These are phyloP conservation scores for Ictalurus furcatus DNA, from an alignment of 2,113 vertebrate genomes.

Conservation along the genomic window DNA sequence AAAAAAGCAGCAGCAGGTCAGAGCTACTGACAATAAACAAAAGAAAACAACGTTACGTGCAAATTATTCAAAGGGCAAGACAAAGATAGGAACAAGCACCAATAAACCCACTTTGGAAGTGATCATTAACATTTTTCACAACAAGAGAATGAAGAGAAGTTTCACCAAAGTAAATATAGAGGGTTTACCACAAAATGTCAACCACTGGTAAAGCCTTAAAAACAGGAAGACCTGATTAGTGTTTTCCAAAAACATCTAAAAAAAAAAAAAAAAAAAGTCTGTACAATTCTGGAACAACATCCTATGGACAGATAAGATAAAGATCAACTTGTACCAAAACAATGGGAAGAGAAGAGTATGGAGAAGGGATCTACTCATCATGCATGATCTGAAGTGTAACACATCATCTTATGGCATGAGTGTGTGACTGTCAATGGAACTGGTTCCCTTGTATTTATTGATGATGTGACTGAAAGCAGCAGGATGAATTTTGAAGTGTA, in stretches of 20 bases:
- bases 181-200: too few species aligned
- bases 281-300: too few species aligned
- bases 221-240: too few species aligned
- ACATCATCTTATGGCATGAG: not conserved
- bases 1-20: not conserved
- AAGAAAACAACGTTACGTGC: conserved; percentile 2
- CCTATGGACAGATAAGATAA: too few species aligned
- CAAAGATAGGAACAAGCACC: not conserved
- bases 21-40: conserved; percentile 10
- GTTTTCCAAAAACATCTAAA: too few species aligned
- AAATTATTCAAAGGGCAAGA: not conserved
- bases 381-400: not conserved
- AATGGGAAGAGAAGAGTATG: too few species aligned
- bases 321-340: too few species aligned
- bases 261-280: too few species aligned
- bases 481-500: not conserved
- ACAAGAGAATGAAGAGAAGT: too few species aligned
- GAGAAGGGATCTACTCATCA: not conserved
- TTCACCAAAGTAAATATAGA: too few species aligned
- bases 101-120: not conserved
- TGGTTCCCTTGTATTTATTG: not conserved
- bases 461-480: not conserved
- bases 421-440: not conserved
- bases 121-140: not conserved
- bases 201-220: too few species aligned